Percentiles rank a stretch among this genome's conserved stretches.
Conservation (phyloP, 1,140 invertebrate genomes). For the Physella acuta region DNA sequence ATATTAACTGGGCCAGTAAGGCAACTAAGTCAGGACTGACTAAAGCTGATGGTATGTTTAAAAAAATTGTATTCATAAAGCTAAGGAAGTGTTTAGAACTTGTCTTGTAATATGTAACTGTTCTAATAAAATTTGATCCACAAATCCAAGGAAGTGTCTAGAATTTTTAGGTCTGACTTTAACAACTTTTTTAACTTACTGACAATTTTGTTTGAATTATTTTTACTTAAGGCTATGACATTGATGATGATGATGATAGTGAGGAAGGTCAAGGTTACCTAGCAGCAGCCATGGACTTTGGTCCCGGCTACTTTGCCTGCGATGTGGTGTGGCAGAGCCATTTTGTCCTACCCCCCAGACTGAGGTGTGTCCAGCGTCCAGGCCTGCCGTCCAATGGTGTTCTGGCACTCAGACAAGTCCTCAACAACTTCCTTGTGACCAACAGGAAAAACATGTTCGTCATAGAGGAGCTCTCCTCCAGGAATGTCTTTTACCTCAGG, state of each 20-base stretch:
- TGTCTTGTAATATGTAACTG: no score
- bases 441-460: slow-evolving; percentile 83
- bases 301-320: slow-evolving; percentile 73
- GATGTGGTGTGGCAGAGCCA: slow-evolving; percentile 73
- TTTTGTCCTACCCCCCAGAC: slow-evolving; percentile 73
- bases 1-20: slow-evolving; percentile 60
- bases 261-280: slow-evolving; percentile 57
- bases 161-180: no score
- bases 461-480: slow-evolving; percentile 67
- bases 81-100: no score
- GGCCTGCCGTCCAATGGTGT: slow-evolving; percentile 55
- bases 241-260: slow-evolving; percentile 46
- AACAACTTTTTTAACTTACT: not conserved
- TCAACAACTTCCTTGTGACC: slow-evolving; percentile 74
- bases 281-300: slow-evolving; percentile 63
- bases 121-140: no score
- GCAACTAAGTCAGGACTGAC: slow-evolving; percentile 26
- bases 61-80: no score
- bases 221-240: slow-evolving; percentile 38
- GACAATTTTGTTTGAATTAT: not conserved
- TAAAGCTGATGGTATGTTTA: slow-evolving; percentile 28
- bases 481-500: slow-evolving; percentile 73
- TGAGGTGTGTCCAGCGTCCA: slow-evolving; percentile 69
- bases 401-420: slow-evolving; percentile 67
- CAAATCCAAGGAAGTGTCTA: no score